A percentile compares a stretch with the other conserved stretches of the same genome.
phyloP scores from a whole-genome alignment of 1,140 invertebrate genomes.

The Geopemphigus sp. region DNA sequence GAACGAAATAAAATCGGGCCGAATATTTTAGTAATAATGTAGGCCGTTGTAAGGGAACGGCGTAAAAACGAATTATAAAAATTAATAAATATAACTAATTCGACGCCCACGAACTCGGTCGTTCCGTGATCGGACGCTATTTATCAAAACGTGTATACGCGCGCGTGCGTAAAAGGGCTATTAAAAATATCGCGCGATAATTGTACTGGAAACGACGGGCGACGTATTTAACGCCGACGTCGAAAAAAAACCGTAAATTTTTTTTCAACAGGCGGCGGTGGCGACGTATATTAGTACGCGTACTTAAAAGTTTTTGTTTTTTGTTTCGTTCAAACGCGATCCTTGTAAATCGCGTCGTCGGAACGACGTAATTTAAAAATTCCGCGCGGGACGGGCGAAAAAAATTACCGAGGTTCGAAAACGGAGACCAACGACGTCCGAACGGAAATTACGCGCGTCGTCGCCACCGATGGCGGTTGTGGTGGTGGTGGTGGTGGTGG shows the following conservation, averaged over 20 bases:
- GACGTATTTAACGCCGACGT: not conserved
- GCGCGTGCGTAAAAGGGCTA: not conserved
- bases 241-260: not conserved
- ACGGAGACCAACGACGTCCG: too few relatives aligned
- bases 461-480: too few relatives aligned
- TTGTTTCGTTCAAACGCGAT: not conserved
- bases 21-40: not conserved
- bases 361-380: conserved; percentile 7
- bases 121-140: conserved; percentile 11
- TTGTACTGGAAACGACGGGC: not conserved
- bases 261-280: not conserved
- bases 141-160: conserved; percentile 2
- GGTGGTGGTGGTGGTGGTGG: too few relatives aligned
- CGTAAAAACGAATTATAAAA: not conserved
- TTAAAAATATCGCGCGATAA: conserved; percentile 18
- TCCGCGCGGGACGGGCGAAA: not conserved
- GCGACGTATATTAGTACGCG: not conserved
- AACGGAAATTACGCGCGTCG: too few relatives aligned
- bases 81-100: conserved; percentile 22
- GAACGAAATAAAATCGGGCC: not conserved
- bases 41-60: not conserved
- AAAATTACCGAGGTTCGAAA: too few relatives aligned
- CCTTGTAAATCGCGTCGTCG: not conserved
- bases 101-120: not conserved
- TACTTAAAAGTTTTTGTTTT: not conserved